phyloP scores from a whole-genome alignment of 2,113 vertebrate species.

The Oncorhynchus clarkii region DNA sequence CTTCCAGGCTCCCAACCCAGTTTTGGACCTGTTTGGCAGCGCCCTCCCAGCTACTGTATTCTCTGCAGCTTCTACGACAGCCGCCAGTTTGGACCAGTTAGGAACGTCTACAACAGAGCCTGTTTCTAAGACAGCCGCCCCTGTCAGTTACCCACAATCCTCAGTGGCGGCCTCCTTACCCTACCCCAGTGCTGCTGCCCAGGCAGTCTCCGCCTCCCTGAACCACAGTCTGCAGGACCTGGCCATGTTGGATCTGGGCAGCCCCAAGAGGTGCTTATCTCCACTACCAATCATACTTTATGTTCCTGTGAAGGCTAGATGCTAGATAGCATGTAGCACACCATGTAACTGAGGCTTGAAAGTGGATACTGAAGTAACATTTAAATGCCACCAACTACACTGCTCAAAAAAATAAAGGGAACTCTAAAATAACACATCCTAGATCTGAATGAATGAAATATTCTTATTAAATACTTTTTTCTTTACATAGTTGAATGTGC shows the following conservation, averaged over 20 bases:
- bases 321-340: no score
- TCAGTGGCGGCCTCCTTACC: constrained; percentile 14
- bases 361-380: no score
- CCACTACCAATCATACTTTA: no score
- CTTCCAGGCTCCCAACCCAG: constrained; percentile 64
- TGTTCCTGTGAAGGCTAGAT: no score
- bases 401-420: no score
- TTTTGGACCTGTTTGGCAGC: constrained; percentile 78
- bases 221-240: constrained; percentile 61
- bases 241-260: constrained; percentile 69
- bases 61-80: constrained; percentile 20
- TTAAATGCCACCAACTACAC: no score
- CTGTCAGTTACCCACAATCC: constrained; percentile 43
- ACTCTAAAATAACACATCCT: no score
- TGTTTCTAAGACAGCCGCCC: constrained; percentile 8
- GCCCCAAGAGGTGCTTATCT: constrained; percentile 58
- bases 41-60: constrained; percentile 32
- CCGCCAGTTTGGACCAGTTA: not conserved
- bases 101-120: constrained; percentile 46
- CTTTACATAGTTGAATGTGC: no score
- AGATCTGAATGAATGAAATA: no score
- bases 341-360: no score
- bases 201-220: constrained; percentile 26
- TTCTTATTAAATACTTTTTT: no score
- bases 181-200: constrained; percentile 48